Base-by-base conservation (phyloP, 2,888 invertebrate genomes). In the Mylabris sibirica region DNA sequence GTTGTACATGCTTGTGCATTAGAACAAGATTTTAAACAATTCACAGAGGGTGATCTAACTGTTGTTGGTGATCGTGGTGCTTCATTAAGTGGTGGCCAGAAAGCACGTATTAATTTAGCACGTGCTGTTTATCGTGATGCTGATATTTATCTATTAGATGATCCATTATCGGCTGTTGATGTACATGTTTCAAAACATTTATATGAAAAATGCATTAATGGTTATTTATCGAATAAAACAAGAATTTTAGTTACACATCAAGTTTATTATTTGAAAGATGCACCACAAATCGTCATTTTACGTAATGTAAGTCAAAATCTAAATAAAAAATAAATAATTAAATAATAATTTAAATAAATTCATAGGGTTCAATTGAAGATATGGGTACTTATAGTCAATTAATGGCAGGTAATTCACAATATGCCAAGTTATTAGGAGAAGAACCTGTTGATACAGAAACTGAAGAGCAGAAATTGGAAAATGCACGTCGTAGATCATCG, bases 151-250 rank as follows among this genome's bases (percentile, higher is more conserved):
- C 84, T 96, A 6, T 82, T 96, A 70, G 95, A 96, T 78, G 95
- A 96, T 83, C 95, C 95, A 0, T 84, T 95, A 44, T 93, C 93
- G n/a, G 95, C 95, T 2, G 95, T 95, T 3, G 95, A 96, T 80
- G 89, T 93, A 0, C 91, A 92, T 72, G 95, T 95, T 0, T 92
- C 93, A 0, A 89, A 91, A 66, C 91, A 92, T 79, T 84, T 96
- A 59, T 95, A 93, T 80, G 91, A 94, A 66, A 89, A 92, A 79
- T 95, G 94, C 79, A 92, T 95, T 71, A 88, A 88, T 74, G 89
- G 88, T 0, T 89, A 89, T 77, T 85, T 95, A 72, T 87, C 87
- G 60, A 86, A 89, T 5, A 91, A 91, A 79, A 92, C 93, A 0
- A 87, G 92, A 59, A 89, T 96, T 67, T 88, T 96, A 14, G 93